Conservation (phyloP, 2,113 vertebrate species). For the Thinocorus orbignyianus region DNA sequence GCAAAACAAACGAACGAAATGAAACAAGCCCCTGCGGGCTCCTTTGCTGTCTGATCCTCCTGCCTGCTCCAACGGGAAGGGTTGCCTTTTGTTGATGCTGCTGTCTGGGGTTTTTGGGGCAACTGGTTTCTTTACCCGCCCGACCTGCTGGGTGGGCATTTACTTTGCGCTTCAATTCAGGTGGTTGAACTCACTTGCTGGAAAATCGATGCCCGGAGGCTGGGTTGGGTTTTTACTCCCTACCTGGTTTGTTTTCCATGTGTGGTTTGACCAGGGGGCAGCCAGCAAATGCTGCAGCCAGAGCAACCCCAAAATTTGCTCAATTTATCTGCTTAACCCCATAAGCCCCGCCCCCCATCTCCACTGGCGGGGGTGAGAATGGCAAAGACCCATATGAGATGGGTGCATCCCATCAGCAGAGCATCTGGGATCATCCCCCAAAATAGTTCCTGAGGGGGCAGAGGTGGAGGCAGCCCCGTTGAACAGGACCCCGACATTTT, state of each 20-base stretch:
- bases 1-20: slow-evolving; percentile 65
- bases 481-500: not conserved
- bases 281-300: not conserved
- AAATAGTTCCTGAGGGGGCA: not conserved
- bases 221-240: slow-evolving; percentile 19
- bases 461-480: not conserved
- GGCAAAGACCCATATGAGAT: not conserved
- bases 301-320: not conserved
- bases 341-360: not conserved
- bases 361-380: not conserved
- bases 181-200: not conserved
- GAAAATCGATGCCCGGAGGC: slow-evolving; percentile 40
- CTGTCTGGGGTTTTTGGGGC: slow-evolving; percentile 49
- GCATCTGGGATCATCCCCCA: not conserved
- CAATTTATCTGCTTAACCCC: not conserved
- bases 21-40: slow-evolving; percentile 65
- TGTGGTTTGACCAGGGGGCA: slow-evolving; percentile 26
- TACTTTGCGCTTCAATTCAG: not conserved
- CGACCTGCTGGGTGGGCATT: slow-evolving; percentile 57
- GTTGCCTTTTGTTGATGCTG: slow-evolving; percentile 44
- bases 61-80: slow-evolving; percentile 53
- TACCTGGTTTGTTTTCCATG: slow-evolving; percentile 13
- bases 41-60: slow-evolving; percentile 60
- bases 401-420: not conserved
- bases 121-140: slow-evolving; percentile 39